A percentile compares a stretch with the other conserved stretches of the same genome.
Evolutionary conservation across 2,888 invertebrate species (phyloP).

Genomic region (Himalopsyche anomala): DNA sequence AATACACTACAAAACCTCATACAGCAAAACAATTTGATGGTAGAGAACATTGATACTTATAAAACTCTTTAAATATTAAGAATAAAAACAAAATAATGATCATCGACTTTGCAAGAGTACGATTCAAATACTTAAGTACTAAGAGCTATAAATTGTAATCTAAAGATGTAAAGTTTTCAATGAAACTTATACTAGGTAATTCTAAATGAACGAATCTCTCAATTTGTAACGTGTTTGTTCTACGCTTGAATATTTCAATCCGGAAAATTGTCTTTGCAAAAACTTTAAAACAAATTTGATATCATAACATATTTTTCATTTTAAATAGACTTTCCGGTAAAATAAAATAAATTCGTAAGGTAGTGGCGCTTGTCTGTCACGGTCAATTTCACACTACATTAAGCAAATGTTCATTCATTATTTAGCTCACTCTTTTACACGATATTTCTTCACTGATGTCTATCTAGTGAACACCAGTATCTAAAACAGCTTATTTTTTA

Average conservation of each 20-base stretch:
- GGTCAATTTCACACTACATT: conserved; percentile 24
- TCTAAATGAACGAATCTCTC: too few relatives aligned
- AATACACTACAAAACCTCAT: too few relatives aligned
- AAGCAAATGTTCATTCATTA: conserved; percentile 21
- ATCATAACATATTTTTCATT: background rate
- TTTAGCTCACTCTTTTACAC: conserved; percentile 2
- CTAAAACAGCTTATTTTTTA: background rate
- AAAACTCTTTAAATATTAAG: too few relatives aligned
- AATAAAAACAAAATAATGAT: too few relatives aligned
- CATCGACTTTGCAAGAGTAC: too few relatives aligned
- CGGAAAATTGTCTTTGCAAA: background rate
- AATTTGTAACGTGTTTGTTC: too few relatives aligned
- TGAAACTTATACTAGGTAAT: too few relatives aligned
- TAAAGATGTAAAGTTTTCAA: too few relatives aligned
- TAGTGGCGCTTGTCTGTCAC: conserved; percentile 1
- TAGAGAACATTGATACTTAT: too few relatives aligned
- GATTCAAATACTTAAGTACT: too few relatives aligned
- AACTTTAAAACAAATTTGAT: background rate
- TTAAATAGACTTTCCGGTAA: background rate
- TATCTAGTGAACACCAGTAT: background rate
- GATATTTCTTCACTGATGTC: background rate
- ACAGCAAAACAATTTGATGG: too few relatives aligned
- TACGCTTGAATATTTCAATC: background rate
- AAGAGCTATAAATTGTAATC: too few relatives aligned
- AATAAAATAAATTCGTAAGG: background rate